Evolutionary conservation across 64 coral and sea anemone species (phyloP), one percentile per base, ranked within the genome.

Genomic region (Catalaphyllia jardinei): DNA sequence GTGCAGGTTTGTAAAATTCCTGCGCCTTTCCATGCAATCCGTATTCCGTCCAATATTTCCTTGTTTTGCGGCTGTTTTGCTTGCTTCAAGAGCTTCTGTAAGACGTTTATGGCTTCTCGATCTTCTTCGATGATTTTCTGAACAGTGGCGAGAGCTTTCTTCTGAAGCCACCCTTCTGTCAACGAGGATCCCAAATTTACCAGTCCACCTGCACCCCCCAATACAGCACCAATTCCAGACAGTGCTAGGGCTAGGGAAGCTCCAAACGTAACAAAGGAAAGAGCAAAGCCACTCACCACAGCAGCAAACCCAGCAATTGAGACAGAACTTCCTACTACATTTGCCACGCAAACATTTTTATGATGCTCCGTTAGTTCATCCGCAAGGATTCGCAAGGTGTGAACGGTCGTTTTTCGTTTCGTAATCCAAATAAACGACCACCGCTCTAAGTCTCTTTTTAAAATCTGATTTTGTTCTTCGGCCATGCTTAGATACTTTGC

Each of bases 261-360:
- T 49, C 89, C 89, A 29, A 91, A 91, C 8, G 89, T 91, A 17
- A 84, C 79, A 46, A 85, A 85, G 10, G 89, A 75, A 31, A 91
- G 78, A 29, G 35, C 89, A 76, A 91, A 84, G 5, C 79, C 89
- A 5, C 60, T 67, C 0, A 17, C 52, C 28, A 27, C 30, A 8
- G 84, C 1, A 24, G 60, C n/a, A 67, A 50, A 17, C 29, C 89
- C 89, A 67, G 24, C 35, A 64, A 91, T 76, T 24, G 80, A 72
- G 4, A 42, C 50, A 19, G 89, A 75, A 8, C 16, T 4, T 54
- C 76, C 76, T 10, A 49, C 18, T 11, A 78, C 76, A 19, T 57
- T 19, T 14, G 49, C 76, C 19, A 52, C 52, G 76, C 49, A 54
- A 2, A 78, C 76, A 25, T 78, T 51, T 8, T n/a, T 54, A 54